phyloP scores from a whole-genome alignment of 2,113 vertebrate species.

The Zootoca vivipara region DNA sequence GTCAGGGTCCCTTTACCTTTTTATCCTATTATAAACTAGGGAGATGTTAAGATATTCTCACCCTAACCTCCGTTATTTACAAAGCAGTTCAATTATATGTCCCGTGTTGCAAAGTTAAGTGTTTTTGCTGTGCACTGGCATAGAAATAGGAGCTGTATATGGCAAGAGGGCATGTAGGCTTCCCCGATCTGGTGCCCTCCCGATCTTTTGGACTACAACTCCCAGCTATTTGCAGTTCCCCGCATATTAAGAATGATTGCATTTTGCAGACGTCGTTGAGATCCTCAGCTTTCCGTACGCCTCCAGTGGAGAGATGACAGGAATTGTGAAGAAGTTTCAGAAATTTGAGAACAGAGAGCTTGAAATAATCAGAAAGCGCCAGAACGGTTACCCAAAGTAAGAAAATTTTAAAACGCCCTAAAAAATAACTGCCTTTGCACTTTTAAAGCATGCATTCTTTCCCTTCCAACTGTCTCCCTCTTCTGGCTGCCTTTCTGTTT shows the following conservation, averaged over 20 bases:
- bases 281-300: constrained; percentile 86
- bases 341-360: constrained; percentile 83
- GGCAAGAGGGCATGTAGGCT: no score
- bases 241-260: constrained; percentile 44
- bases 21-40: background rate
- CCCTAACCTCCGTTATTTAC: background rate
- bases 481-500: background rate
- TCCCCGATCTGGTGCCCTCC: no score
- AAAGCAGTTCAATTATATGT: background rate
- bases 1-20: no score
- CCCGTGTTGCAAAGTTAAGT: background rate
- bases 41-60: background rate
- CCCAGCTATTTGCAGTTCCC: constrained; percentile 8
- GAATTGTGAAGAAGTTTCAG: constrained; percentile 83
- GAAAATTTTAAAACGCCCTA: constrained; percentile 27
- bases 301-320: constrained; percentile 85
- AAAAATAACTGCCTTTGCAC: background rate
- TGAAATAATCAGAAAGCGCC: constrained; percentile 77
- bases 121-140: constrained; percentile 1
- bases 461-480: background rate
- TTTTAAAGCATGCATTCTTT: background rate
- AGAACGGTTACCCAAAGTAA: constrained; percentile 85
- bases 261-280: constrained; percentile 77
- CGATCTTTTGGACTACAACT: no score
- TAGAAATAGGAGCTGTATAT: background rate